Percentiles rank a stretch among this genome's conserved stretches.
phyloP scores from a whole-genome alignment of 1,140 invertebrate species.

The Drosophila subobscura region DNA sequence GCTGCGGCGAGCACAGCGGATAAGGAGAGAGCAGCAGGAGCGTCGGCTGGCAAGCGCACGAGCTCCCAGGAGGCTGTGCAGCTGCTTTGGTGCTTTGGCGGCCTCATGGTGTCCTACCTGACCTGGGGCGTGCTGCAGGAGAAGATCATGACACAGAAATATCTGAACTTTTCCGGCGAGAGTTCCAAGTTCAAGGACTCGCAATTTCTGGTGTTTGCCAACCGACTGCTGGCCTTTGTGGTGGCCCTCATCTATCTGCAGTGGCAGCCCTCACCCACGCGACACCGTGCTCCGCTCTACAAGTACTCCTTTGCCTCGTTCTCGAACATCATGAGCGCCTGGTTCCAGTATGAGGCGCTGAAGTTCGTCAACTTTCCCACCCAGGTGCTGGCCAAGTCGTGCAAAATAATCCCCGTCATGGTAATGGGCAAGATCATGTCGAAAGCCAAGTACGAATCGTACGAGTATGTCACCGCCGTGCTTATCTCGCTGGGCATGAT shows the following conservation, averaged over 20 bases:
- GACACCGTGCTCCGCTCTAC: conserved; percentile 94
- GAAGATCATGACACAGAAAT: conserved; percentile 95
- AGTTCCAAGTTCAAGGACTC: conserved; percentile 93
- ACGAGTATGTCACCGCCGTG: conserved; percentile 96
- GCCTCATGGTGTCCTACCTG: conserved; percentile 95
- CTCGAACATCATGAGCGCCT: conserved; percentile 99
- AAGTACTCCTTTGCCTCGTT: conserved; percentile 98
- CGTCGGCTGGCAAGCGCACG: conserved; percentile 73
- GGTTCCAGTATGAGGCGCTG: conserved; percentile 99
- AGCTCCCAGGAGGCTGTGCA: conserved; percentile 86
- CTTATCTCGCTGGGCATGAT: conserved; percentile 96
- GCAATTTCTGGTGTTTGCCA: conserved; percentile 97
- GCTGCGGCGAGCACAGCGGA: conserved; percentile 74
- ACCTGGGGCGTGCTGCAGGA: conserved; percentile 98
- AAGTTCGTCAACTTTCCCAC: conserved; percentile 99
- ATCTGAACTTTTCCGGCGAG: conserved; percentile 86
- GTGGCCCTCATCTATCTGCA: conserved; percentile 87
- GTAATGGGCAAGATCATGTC: conserved; percentile 98
- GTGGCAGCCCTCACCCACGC: conserved; percentile 86
- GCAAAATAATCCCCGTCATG: conserved; percentile 97
- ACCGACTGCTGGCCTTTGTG: conserved; percentile 93
- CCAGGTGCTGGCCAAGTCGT: conserved; percentile 97
- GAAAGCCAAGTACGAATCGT: conserved; percentile 93
- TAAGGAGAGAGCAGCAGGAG: conserved; percentile 50
- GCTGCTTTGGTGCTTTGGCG: conserved; percentile 92